Evolutionary conservation across 1,140 invertebrate species (phyloP).

Genomic region (Brachionus plicatilis): DNA sequence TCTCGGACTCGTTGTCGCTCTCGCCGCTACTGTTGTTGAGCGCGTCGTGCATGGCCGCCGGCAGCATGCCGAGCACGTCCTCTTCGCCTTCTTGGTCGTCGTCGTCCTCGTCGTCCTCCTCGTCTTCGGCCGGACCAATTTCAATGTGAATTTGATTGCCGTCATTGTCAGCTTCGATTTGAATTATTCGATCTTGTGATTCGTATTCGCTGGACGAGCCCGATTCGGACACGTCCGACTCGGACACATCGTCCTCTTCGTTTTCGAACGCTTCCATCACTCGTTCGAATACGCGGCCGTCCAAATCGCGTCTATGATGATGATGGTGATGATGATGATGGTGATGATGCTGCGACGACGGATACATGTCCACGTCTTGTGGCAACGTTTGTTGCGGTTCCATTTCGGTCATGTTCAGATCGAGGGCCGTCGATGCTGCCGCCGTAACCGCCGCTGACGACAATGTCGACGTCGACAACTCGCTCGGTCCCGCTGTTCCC

Average conservation of each 20-base stretch:
- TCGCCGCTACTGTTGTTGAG: slow-evolving; percentile 41
- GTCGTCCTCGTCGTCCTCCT: slow-evolving; percentile 42
- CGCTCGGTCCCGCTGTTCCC: background rate
- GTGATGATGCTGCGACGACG: background rate
- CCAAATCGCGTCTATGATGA: slow-evolving; percentile 22
- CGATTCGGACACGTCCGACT: background rate
- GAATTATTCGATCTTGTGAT: slow-evolving; percentile 35
- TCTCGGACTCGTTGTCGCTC: slow-evolving; percentile 33
- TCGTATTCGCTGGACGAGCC: slow-evolving; percentile 10
- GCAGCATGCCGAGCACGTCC: slow-evolving; percentile 56
- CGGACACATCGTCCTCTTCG: slow-evolving; percentile 4
- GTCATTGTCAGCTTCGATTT: slow-evolving; percentile 26
- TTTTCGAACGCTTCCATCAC: slow-evolving; percentile 30
- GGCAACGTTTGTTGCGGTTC: slow-evolving; percentile 35
- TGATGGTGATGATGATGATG: background rate
- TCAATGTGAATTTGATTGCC: slow-evolving; percentile 37
- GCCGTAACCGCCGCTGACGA: background rate
- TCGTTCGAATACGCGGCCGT: slow-evolving; percentile 9
- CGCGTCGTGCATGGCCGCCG: background rate
- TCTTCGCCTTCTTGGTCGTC: slow-evolving; percentile 59
- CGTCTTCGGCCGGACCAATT: slow-evolving; percentile 21
- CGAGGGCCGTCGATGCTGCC: background rate
- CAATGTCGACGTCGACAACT: too few species aligned
- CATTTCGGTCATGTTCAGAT: slow-evolving; percentile 40
- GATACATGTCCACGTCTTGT: slow-evolving; percentile 35